Evolutionary conservation across 2,113 vertebrate genomes (phyloP).

Genomic region (Vanacampus margaritifer): DNA sequence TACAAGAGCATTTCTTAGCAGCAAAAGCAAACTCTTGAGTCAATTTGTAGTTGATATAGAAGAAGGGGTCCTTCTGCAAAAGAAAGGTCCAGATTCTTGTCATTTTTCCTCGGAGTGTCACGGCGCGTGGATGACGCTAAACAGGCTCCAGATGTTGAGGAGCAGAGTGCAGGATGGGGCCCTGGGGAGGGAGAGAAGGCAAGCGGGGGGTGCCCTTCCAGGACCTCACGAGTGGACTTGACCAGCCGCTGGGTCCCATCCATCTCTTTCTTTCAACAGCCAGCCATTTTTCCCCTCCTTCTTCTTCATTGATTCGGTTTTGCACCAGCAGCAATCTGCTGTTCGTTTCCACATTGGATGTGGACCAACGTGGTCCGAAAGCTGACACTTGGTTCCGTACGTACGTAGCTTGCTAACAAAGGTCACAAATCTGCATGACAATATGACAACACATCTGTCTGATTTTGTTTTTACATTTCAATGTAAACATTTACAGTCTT

Average conservation of each 20-base stretch:
- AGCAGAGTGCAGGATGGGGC: constrained; percentile 32
- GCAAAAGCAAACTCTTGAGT: background rate
- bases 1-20: background rate
- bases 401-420: too few relatives aligned
- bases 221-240: constrained; percentile 51
- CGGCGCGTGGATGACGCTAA: constrained; percentile 55
- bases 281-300: constrained; percentile 27
- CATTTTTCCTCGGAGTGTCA: constrained; percentile 58
- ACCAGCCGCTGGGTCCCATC: constrained; percentile 58
- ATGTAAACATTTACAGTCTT: too few relatives aligned
- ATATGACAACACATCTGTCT: too few relatives aligned
- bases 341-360: constrained; percentile 51
- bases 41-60: background rate
- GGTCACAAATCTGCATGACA: too few relatives aligned
- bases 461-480: too few relatives aligned
- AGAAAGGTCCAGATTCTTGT: constrained; percentile 18
- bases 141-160: constrained; percentile 72
- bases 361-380: constrained; percentile 29
- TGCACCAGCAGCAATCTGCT: too few relatives aligned
- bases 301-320: background rate
- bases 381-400: too few relatives aligned
- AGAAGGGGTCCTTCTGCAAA: background rate
- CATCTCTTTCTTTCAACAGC: constrained; percentile 62
- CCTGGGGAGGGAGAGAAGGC: constrained; percentile 21
- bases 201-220: constrained; percentile 15